phyloP scores from a whole-genome alignment of 2,113 vertebrate genomes.

The Penelope pileata region DNA sequence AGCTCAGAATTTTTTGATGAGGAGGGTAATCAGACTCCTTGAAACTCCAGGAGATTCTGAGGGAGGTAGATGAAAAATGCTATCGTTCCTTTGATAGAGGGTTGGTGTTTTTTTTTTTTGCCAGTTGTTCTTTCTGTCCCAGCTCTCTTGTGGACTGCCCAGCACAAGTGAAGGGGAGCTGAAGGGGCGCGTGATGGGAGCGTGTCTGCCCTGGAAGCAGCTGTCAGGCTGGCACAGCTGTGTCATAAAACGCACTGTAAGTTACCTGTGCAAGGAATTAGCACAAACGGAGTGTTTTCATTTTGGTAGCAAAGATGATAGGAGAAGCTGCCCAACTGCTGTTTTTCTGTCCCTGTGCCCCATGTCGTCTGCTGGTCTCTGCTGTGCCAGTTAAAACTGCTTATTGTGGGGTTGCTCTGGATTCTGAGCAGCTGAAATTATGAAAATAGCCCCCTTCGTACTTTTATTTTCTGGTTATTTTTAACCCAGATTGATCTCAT shows the following conservation, averaged over 20 bases:
- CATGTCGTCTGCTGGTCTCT: neutral
- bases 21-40: neutral
- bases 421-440: neutral
- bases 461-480: neutral
- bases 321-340: neutral
- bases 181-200: neutral
- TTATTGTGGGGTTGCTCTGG: neutral
- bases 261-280: neutral
- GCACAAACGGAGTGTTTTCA: neutral
- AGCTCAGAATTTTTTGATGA: neutral
- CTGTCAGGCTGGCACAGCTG: neutral
- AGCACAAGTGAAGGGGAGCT: neutral
- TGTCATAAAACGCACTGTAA: neutral
- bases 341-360: neutral
- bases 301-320: neutral
- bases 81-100: neutral
- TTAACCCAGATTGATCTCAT: neutral
- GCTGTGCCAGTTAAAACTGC: neutral
- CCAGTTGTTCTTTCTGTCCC: rapidly evolving
- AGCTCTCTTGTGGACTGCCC: neutral
- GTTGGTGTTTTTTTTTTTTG: neutral
- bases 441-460: neutral
- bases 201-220: neutral
- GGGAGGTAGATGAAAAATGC: neutral
- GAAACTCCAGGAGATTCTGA: neutral